Percentiles rank a stretch among this genome's conserved stretches.
Evolutionary conservation across 2,797 vertebrate genomes (phyloP).

Genomic region (Danio choprae): DNA sequence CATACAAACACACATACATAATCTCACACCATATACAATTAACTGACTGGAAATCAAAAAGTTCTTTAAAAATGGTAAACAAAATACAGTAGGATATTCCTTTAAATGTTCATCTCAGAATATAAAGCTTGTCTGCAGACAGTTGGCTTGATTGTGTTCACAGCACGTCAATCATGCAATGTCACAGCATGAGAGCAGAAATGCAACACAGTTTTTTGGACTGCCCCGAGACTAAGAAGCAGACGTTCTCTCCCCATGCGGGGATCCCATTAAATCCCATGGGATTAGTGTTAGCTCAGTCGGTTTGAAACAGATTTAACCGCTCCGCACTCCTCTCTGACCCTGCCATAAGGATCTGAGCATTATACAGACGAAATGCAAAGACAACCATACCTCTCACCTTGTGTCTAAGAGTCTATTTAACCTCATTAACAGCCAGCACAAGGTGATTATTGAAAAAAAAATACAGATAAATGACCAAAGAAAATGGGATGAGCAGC

Average conservation of each 20-base stretch:
- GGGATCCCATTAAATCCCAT: slow-evolving; percentile 53
- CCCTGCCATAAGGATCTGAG: slow-evolving; percentile 32
- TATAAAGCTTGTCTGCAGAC: background rate
- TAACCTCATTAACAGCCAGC: background rate
- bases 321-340: slow-evolving; percentile 49
- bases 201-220: slow-evolving; percentile 18
- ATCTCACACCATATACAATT: too few relatives aligned
- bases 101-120: background rate
- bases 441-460: background rate
- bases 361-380: slow-evolving; percentile 37
- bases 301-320: slow-evolving; percentile 54
- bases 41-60: too few relatives aligned
- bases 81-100: background rate
- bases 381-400: slow-evolving; percentile 26
- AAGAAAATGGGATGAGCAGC: background rate
- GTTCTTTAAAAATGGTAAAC: background rate
- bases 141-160: background rate
- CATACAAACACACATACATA: too few relatives aligned
- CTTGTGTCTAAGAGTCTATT: background rate
- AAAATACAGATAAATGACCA: background rate
- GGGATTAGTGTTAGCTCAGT: slow-evolving; percentile 53
- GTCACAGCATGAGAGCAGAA: slow-evolving; percentile 8
- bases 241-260: slow-evolving; percentile 36
- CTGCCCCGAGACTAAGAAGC: slow-evolving; percentile 23
- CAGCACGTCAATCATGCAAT: slow-evolving; percentile 11